A percentile compares a stretch with the other conserved stretches of the same genome.
These are phyloP conservation scores for Dromococcyx pavoninus DNA, from an alignment of 2,797 vertebrate genomes.

Conservation along the genomic window DNA sequence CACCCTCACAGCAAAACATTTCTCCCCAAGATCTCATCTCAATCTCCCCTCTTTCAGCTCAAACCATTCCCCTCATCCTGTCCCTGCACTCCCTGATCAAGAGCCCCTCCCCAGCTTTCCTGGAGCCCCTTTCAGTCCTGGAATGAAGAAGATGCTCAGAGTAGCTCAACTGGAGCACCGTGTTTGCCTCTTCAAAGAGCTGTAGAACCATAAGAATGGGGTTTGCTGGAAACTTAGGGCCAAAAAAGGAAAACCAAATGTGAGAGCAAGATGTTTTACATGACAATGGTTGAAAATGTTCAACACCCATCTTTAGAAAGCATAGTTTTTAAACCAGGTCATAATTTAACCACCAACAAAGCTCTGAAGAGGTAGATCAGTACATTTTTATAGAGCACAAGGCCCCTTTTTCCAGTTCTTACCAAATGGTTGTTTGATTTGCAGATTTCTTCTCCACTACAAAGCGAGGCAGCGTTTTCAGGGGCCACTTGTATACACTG, in stretches of 20 bases:
- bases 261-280: neutral
- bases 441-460: neutral
- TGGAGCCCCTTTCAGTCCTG: too few relatives aligned
- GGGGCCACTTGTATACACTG: neutral
- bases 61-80: too few relatives aligned
- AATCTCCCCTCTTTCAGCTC: too few relatives aligned
- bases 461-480: neutral
- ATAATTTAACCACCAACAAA: neutral
- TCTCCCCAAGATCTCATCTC: too few relatives aligned
- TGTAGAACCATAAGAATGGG: fast-evolving
- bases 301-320: neutral
- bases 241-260: neutral
- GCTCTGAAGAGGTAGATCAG: neutral
- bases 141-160: too few relatives aligned
- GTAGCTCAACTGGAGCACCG: neutral
- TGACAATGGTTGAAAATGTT: neutral
- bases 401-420: neutral
- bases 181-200: neutral
- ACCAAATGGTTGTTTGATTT: neutral
- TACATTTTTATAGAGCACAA: fast-evolving
- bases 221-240: neutral
- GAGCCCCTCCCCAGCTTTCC: too few relatives aligned
- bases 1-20: too few relatives aligned
- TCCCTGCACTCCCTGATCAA: too few relatives aligned
- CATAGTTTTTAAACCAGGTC: neutral